Conservation (phyloP, 1,140 invertebrate species). For the Drosophila arizonae region DNA sequence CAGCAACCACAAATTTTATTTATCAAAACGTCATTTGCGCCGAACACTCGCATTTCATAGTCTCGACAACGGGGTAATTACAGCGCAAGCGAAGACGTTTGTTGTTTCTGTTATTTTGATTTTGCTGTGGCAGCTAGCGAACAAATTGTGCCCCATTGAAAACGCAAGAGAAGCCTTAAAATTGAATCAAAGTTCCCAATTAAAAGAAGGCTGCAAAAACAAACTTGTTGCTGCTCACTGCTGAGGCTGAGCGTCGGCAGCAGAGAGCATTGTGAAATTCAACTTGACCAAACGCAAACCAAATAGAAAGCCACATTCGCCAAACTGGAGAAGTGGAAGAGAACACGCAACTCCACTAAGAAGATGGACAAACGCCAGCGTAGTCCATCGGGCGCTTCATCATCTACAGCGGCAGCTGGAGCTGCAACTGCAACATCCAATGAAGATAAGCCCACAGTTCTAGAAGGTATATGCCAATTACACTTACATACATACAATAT, state of each 20-base stretch:
- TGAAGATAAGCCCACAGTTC: constrained; percentile 69
- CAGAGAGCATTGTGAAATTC: constrained; percentile 31
- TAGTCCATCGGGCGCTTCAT: constrained; percentile 46
- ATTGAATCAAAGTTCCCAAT: constrained; percentile 19
- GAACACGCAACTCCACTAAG: constrained; percentile 78
- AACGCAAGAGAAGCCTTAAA: constrained; percentile 45
- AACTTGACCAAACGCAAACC: background rate
- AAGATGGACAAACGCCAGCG: constrained; percentile 71
- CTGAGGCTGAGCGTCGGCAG: constrained; percentile 3
- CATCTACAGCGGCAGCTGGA: constrained; percentile 5
- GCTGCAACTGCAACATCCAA: constrained; percentile 28
- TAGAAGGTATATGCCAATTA: constrained; percentile 66
- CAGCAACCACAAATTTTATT: constrained; percentile 31
- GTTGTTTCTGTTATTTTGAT: constrained; percentile 9
- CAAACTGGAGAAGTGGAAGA: constrained; percentile 83
- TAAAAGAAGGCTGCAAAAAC: background rate
- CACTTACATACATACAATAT: background rate
- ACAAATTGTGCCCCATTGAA: constrained; percentile 16
- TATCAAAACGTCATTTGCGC: constrained; percentile 44
- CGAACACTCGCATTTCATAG: constrained; percentile 30
- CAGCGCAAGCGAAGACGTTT: constrained; percentile 30
- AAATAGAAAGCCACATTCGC: constrained; percentile 25
- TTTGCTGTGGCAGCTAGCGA: constrained; percentile 2
- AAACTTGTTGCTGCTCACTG: constrained; percentile 36
- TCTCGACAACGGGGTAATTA: constrained; percentile 10